Evolutionary conservation across 2,888 invertebrate genomes (phyloP), one percentile per base, ranked within the genome.

Genomic region (Chironomus tentans): DNA sequence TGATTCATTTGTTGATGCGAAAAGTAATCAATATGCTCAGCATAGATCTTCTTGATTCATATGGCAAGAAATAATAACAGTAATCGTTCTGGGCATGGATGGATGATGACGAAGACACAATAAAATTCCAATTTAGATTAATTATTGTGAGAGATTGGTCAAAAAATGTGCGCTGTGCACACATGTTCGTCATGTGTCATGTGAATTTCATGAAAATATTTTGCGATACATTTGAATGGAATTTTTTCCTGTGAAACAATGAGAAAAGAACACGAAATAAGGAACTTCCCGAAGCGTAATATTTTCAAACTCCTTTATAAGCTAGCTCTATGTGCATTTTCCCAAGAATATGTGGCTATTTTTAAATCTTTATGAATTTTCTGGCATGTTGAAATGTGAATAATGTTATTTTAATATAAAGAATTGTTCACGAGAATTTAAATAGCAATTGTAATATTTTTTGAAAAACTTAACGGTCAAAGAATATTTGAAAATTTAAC

Each of bases 91-190:
- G 10, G 7, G 2, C 2, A 38, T 38, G 38, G 38, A 38, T 38
- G 2, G 1, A 38, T 38, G 10, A 38, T 38, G 38, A 38, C 38
- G 38, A 28, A 71, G 48, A 21, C 22, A 70, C 13, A 70, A 62
- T 38, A 28, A 56, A 28, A 72, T 24, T 62, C 62, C 72, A 73
- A 73, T 73, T 73, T 73, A 73, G 48, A 73, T 73, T 73, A 73
- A 73, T 73, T 73, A 73, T 62, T 50, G 15, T 28, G 38, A 56
- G 47, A 28, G 13, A 21, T 28, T 68, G 28, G 22, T 4, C 13
- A 38, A 69, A 38, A 69, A 15, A 69, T 10, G 22, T 28, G 2
- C 15, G 48, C 13, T 24, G 0, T 4, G 1, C 28, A 28, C 62
- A 73, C 28, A 38, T 73, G 72, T 62, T 73, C 46, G 38, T 56